Evolutionary conservation across 2,888 invertebrate genomes (phyloP), one percentile per base, ranked within the genome.

Genomic region (Argyresthia goedartella): DNA sequence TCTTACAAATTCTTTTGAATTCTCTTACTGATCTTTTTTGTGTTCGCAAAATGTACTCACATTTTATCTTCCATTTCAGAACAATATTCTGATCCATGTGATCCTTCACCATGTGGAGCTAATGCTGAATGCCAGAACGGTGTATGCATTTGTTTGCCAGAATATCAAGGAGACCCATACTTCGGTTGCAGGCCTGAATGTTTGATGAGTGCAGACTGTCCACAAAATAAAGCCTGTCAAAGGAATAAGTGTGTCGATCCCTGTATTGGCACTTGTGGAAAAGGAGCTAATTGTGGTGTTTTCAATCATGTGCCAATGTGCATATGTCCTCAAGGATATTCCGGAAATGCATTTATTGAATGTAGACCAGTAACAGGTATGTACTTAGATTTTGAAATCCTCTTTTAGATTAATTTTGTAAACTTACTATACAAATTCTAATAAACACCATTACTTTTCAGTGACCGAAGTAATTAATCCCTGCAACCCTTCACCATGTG

Each of bases 111-210:
- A 1, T 92, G 92, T 71, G 90, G 95, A 45, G 73, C 91, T 33
- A 95, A 95, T 71, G 88, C 95, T 13, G 76, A 89, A 64, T 94
- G 94, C 65, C 71, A 78, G 58, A 84, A 91, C 59, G 93, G 93
- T 43, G 65, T 89, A 49, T 94, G 94, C 63, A 89, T 88, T 14
- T 95, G 95, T 67, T 67, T 93, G 49, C 84, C 89, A 0, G 92
- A 93, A 68, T 94, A 92, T 66, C 89, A 90, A 62, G 95, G 95
- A 25, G 92, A 95, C 78, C 94, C 95, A 3, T 93, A 92, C 64
- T 78, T 87, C 58, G 92, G 91, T 33, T 95, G 95, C 68, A 88
- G 93, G 60, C 95, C 95, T n/a, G 94, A 95, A 77, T 95, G 95
- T 72, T 88, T 94, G 35, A 74, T 92, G 36, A 94, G 91, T 63